Evolutionary conservation across 2,888 invertebrate genomes (phyloP).

Genomic region (Watsonalla cultraria): DNA sequence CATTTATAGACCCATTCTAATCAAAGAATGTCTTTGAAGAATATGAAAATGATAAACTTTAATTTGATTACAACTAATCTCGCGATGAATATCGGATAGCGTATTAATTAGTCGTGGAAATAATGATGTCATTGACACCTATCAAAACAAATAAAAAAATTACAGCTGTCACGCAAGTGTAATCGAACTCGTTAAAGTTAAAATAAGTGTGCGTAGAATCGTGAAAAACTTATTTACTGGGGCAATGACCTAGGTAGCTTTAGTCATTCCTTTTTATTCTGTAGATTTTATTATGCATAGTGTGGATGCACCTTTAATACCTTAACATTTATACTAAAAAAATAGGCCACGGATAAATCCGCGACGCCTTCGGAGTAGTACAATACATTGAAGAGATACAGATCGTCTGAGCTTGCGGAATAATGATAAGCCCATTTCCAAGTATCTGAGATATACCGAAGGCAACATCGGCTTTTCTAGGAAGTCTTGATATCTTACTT

Average conservation of each 20-base stretch:
- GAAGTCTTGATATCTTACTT: too few species aligned
- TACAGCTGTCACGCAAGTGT: too few species aligned
- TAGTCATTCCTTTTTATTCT: constrained; percentile 43
- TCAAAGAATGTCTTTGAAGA: too few species aligned
- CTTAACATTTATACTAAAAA: constrained; percentile 35
- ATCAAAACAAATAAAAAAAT: too few species aligned
- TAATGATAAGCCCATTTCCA: constrained; percentile 26
- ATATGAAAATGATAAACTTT: too few species aligned
- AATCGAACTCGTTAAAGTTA: background rate
- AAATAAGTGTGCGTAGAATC: constrained; percentile 1
- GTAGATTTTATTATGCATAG: too few species aligned
- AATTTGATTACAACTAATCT: too few species aligned
- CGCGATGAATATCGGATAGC: too few species aligned
- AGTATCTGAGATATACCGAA: constrained; percentile 13
- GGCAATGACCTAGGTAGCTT: constrained; percentile 22
- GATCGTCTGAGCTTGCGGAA: constrained; percentile 30
- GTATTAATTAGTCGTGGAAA: too few species aligned
- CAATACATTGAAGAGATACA: constrained; percentile 52
- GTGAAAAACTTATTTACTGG: constrained; percentile 2
- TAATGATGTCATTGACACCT: too few species aligned
- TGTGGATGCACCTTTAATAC: too few species aligned
- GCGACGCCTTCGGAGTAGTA: constrained; percentile 44
- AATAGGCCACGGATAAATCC: constrained; percentile 50
- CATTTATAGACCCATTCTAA: too few species aligned
- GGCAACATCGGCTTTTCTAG: background rate